Percentiles rank a stretch among this genome's conserved stretches.
Conservation (phyloP, 2,888 invertebrate genomes). For the Trichopria drosophilae region DNA sequence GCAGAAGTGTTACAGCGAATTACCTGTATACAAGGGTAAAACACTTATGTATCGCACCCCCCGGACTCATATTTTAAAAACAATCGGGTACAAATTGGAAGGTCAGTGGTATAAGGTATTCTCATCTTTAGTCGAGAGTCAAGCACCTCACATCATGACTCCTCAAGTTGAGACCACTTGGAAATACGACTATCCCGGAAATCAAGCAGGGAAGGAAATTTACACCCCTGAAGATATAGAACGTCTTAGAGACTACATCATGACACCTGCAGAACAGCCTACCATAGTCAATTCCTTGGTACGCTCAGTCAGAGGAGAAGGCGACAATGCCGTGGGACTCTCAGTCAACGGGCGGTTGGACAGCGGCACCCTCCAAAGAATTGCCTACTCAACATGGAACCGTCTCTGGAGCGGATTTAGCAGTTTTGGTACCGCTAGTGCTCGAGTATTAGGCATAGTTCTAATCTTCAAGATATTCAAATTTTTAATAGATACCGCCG, state of each 20-base stretch:
- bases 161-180: background rate
- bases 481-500: too few relatives aligned
- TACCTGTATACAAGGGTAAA: constrained; percentile 33
- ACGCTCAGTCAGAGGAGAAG: background rate
- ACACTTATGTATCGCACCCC: constrained; percentile 31
- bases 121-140: background rate
- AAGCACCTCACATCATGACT: background rate
- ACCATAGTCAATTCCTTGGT: background rate
- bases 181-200: background rate
- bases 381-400: constrained; percentile 1
- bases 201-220: constrained; percentile 7
- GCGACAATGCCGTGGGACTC: background rate
- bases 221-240: background rate
- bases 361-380: background rate
- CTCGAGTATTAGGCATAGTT: too few relatives aligned
- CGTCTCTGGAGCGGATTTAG: background rate
- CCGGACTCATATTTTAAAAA: constrained; percentile 28
- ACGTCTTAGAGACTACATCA: constrained; percentile 2
- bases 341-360: background rate
- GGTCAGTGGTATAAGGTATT: constrained; percentile 22
- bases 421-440: constrained; percentile 4
- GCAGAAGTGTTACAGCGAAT: constrained; percentile 30
- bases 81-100: constrained; percentile 25
- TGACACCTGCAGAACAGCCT: constrained; percentile 6
- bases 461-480: too few relatives aligned